Evolutionary conservation across 2,113 vertebrate species (phyloP).

Genomic region (Hippocampus comes): DNA sequence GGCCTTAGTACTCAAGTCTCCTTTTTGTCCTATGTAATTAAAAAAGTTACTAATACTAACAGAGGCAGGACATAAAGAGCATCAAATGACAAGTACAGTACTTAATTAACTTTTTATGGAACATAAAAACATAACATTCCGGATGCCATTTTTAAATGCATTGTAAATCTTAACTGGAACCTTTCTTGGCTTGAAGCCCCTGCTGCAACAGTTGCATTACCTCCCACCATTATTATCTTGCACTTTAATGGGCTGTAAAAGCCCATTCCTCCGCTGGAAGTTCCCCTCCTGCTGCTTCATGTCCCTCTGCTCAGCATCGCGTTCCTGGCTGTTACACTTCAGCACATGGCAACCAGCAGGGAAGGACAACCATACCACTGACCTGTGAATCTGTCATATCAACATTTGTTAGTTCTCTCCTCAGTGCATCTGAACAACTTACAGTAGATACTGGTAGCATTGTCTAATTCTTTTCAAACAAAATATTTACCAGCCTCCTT

Average conservation of each 20-base stretch:
- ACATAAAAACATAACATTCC: not conserved
- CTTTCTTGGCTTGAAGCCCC: constrained; percentile 1
- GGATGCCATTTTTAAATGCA: not conserved
- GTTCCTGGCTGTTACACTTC: constrained; percentile 39
- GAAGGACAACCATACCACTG: constrained; percentile 42
- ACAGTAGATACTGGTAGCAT: not conserved
- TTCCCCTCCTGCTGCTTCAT: constrained; percentile 35
- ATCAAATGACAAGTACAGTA: not conserved
- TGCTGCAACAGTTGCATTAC: constrained; percentile 16
- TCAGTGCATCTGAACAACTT: not conserved
- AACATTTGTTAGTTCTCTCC: not conserved
- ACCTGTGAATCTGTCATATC: constrained; percentile 55
- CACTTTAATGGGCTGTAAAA: constrained; percentile 38
- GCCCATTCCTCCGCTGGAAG: constrained; percentile 22
- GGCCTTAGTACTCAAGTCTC: not conserved
- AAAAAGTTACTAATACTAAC: not conserved
- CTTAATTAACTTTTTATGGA: not conserved
- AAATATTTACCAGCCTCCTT: too few species aligned
- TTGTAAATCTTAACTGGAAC: not conserved
- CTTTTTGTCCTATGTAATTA: not conserved
- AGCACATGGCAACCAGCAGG: constrained; percentile 54
- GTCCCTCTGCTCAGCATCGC: constrained; percentile 34
- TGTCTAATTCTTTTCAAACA: not conserved
- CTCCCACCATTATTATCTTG: constrained; percentile 32
- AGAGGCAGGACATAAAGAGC: not conserved